Percentiles rank a stretch among this genome's conserved stretches.
These are phyloP conservation scores for Phyllostomus hastatus DNA, from an alignment of 2,113 vertebrate species.

Conservation along the genomic window DNA sequence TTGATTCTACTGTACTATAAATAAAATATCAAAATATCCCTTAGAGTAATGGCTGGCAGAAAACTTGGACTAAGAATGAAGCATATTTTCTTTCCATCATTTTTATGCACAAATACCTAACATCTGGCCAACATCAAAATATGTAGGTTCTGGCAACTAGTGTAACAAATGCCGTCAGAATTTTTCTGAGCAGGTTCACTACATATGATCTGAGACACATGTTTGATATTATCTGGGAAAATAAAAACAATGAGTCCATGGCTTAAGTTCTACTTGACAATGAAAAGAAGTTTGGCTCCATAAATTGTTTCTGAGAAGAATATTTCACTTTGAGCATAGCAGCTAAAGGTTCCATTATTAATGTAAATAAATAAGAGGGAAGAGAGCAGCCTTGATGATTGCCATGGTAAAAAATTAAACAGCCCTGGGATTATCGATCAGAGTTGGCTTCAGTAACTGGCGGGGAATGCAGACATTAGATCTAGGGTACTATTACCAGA, in stretches of 20 bases:
- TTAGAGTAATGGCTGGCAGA: background rate
- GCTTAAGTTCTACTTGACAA: conserved; percentile 27
- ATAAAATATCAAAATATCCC: background rate
- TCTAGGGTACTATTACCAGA: conserved; percentile 10
- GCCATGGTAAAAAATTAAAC: conserved; percentile 52
- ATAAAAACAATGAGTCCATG: conserved; percentile 53
- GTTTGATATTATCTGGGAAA: conserved; percentile 68
- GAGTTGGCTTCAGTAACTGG: conserved; percentile 62
- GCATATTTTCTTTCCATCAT: background rate
- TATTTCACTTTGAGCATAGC: conserved; percentile 38
- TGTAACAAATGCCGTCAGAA: conserved; percentile 26
- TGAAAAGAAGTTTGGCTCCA: conserved; percentile 47
- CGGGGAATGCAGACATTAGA: conserved; percentile 69
- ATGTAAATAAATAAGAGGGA: conserved; percentile 65
- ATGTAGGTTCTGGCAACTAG: background rate
- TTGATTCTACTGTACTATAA: background rate
- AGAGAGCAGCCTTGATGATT: conserved; percentile 51
- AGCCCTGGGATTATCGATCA: background rate
- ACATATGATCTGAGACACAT: conserved; percentile 36
- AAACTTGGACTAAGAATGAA: background rate
- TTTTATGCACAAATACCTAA: conserved; percentile 37
- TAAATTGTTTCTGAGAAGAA: conserved; percentile 47
- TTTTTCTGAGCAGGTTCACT: conserved; percentile 39
- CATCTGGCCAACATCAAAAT: conserved; percentile 45
- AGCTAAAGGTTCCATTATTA: conserved; percentile 62